Evolutionary conservation across 2,113 vertebrate genomes (phyloP), one percentile per base, ranked within the genome.

Genomic region (Murina feae): DNA sequence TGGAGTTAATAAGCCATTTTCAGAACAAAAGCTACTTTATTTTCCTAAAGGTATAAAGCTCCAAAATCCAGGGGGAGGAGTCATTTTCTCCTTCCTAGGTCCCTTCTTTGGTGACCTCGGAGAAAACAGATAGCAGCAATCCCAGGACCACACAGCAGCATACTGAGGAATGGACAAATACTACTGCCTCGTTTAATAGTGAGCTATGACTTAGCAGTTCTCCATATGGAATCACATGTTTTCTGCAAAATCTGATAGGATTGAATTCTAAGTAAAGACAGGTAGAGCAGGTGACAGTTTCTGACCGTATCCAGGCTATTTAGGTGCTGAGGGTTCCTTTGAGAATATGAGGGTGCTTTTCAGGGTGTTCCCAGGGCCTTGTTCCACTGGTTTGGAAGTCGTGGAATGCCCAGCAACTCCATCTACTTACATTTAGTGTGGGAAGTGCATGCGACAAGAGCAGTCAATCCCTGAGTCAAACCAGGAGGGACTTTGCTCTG

Each of bases 391-490:
- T 37, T 84, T 85, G 63, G n/a, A 55, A 16, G n/a, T 49, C 12
- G 0, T 23, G 14, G n/a, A 18, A 20, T 47, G n/a, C 6, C 21
- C 25, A 69, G 12, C 7, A 30, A 47, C 23, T 39, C 37, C 30
- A 12, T n/a, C 32, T 66, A 39, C 72, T 86, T 66, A 47, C 6
- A 86, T 65, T 92, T 39, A 16, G 4, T 47, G 58, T 74, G 72
- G 60, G 51, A 93, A 92, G 53, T 1, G 21, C 6, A 0, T 28
- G 37, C 51, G 63, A 53, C 53, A 55, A 93, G 58, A 58, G 37
- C 81, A 94, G 80, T 76, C 74, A n/a, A 63, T 74, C 84, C 84
- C 79, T 39, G 55, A 93, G 84, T 86, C 63, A 63, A 78, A 53
- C 13, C 25, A 4, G 63, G 49, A 9, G 35, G 58, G 49, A 51